Percentiles rank a stretch among this genome's conserved stretches.
These are phyloP conservation scores for Oreochromis spilurus DNA, from an alignment of 2,113 vertebrate species.

Conservation along the genomic window DNA sequence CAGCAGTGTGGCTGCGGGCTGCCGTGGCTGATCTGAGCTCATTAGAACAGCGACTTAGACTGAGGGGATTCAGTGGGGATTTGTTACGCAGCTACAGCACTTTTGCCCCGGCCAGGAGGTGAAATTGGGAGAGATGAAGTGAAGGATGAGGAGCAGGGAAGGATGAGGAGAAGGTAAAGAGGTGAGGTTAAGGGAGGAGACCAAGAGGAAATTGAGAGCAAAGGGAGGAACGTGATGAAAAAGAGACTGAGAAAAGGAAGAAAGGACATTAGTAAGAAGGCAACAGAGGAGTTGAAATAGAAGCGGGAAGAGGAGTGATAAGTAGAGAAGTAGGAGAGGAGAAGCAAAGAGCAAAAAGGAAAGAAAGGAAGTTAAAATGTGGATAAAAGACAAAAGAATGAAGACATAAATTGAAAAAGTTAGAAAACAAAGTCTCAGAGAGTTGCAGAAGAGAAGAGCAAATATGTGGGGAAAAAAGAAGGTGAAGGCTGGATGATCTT, in stretches of 20 bases:
- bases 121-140: conserved; percentile 38
- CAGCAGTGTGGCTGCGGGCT: conserved; percentile 32
- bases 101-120: conserved; percentile 18
- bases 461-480: background rate
- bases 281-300: background rate
- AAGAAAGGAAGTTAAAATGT: background rate
- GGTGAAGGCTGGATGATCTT: background rate
- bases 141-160: conserved; percentile 1
- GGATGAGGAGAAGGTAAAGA: background rate
- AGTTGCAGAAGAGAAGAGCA: background rate
- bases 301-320: background rate
- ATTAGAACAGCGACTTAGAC: conserved; percentile 51
- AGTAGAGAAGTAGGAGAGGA: background rate
- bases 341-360: background rate
- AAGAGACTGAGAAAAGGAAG: background rate
- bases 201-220: conserved; percentile 4
- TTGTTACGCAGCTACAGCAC: conserved; percentile 32
- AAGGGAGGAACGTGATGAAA: background rate
- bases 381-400: background rate
- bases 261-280: background rate
- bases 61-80: conserved; percentile 48
- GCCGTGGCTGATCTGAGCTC: conserved; percentile 54
- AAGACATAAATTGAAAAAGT: background rate
- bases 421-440: background rate
- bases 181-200: background rate